Evolutionary conservation across 1,140 invertebrate species (phyloP).

Genomic region (Drosophila bipectinata): DNA sequence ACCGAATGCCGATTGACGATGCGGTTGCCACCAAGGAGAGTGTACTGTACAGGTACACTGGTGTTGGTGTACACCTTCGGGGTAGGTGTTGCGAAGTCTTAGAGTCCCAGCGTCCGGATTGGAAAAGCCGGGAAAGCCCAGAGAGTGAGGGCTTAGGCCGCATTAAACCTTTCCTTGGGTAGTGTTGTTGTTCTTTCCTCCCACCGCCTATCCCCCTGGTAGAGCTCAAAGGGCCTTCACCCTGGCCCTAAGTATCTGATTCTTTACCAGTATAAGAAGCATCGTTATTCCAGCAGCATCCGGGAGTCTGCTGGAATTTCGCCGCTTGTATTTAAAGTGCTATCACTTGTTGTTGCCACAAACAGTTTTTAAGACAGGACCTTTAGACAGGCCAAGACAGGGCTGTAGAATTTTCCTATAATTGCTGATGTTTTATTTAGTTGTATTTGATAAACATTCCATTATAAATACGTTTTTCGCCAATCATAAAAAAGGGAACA

Average conservation of each 20-base stretch:
- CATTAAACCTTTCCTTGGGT: slow-evolving; percentile 71
- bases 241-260: slow-evolving; percentile 40
- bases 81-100: background rate
- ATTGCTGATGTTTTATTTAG: background rate
- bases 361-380: slow-evolving; percentile 35
- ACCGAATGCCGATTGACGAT: slow-evolving; percentile 51
- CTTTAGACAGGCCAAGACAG: background rate
- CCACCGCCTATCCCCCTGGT: background rate
- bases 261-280: slow-evolving; percentile 65
- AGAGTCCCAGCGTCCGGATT: background rate
- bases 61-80: too few relatives aligned
- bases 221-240: slow-evolving; percentile 35
- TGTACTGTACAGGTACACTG: slow-evolving; percentile 1
- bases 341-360: slow-evolving; percentile 66
- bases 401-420: background rate
- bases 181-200: slow-evolving; percentile 56
- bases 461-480: too few relatives aligned
- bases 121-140: slow-evolving; percentile 9
- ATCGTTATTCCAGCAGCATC: slow-evolving; percentile 36
- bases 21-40: slow-evolving; percentile 12
- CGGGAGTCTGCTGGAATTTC: slow-evolving; percentile 61
- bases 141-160: slow-evolving; percentile 58
- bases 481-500: too few relatives aligned
- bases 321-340: slow-evolving; percentile 63
- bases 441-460: too few relatives aligned